Evolutionary conservation across 92 coral and sea anemone genomes (phyloP).

Genomic region (Epizoanthus illoricatus): DNA sequence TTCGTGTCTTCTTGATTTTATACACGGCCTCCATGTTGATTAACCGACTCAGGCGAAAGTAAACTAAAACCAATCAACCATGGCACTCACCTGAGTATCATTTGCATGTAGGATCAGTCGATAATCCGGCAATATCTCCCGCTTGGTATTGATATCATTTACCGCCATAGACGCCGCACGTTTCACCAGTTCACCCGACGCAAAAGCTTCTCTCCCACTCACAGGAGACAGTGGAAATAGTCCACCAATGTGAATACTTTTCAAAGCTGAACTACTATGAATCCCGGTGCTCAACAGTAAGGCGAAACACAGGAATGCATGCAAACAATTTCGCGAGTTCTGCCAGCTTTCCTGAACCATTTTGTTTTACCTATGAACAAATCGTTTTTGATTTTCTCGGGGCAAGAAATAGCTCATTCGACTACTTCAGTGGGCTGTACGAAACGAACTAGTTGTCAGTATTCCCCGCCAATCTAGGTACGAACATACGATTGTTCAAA

Average conservation of each 20-base stretch:
- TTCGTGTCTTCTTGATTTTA: neutral
- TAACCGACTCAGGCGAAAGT: neutral
- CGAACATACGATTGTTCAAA: too few relatives aligned
- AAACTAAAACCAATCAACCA: constrained; percentile 5
- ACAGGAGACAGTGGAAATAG: constrained; percentile 49
- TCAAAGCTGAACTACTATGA: constrained; percentile 5
- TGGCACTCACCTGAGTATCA: constrained; percentile 54
- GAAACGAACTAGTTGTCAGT: too few relatives aligned
- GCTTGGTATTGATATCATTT: constrained; percentile 46
- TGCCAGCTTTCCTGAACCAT: constrained; percentile 2
- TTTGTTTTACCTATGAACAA: too few relatives aligned
- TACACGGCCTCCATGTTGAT: neutral
- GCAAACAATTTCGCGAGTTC: neutral
- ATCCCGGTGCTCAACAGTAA: neutral
- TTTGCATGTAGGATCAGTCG: constrained; percentile 51
- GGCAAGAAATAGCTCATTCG: too few relatives aligned
- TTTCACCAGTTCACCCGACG: constrained; percentile 29
- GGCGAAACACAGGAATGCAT: constrained; percentile 35
- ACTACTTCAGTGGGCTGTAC: too few relatives aligned
- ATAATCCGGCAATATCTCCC: constrained; percentile 50
- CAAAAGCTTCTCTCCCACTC: constrained; percentile 8
- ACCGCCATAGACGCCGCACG: constrained; percentile 56
- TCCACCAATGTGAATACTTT: constrained; percentile 52
- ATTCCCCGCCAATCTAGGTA: too few relatives aligned
- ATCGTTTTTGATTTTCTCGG: too few relatives aligned